Base-by-base conservation (phyloP, 2,888 invertebrate genomes). In the Zelleria hepariella region DNA sequence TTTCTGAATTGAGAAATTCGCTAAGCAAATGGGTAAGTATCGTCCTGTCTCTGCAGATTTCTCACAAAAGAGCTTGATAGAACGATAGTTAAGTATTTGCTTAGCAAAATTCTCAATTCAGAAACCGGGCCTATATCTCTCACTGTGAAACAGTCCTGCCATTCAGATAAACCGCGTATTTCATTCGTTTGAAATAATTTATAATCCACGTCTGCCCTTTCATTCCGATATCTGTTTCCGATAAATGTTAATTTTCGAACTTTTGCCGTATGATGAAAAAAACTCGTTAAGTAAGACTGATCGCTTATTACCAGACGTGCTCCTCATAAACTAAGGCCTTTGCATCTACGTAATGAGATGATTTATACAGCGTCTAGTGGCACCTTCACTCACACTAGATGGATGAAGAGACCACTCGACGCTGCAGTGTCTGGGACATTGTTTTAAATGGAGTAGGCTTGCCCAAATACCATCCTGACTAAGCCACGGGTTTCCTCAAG, bases 171-270 rank as follows among this genome's bases (percentile, higher is more conserved):
- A 60, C 56, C 26, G 21, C 58, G 65, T 63, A 64, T 60, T 64
- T 66, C 51, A 66, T 66, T 64, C 51, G 66, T 66, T 64, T 53
- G 60, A 67, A 66, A 72, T 70, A 67, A 71, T 70, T 69, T 72
- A 69, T 66, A 67, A 64, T 64, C 61, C 62, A 52, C 57, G 61
- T 59, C 62, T 62, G 63, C 64, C 64, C 62, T 68, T 63, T 62
- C 63, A 68, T 66, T 69, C 58, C 66, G 68, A 71, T 73, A 72
- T 71, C 65, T 54, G 61, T 67, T 58, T 57, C 59, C 57, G 68
- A 70, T 73, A 70, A 69, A 64, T 61, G 61, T 61, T 56, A 60
- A 56, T 18, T 56, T 61, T 56, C 60, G 66, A 63, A 65, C 63
- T 54, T 26, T 54, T 54, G n/a, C 59, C 63, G 53, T 60, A 60